These are phyloP conservation scores for Apis cerana DNA, from an alignment of 1,140 invertebrate species.

Conservation along the genomic window DNA sequence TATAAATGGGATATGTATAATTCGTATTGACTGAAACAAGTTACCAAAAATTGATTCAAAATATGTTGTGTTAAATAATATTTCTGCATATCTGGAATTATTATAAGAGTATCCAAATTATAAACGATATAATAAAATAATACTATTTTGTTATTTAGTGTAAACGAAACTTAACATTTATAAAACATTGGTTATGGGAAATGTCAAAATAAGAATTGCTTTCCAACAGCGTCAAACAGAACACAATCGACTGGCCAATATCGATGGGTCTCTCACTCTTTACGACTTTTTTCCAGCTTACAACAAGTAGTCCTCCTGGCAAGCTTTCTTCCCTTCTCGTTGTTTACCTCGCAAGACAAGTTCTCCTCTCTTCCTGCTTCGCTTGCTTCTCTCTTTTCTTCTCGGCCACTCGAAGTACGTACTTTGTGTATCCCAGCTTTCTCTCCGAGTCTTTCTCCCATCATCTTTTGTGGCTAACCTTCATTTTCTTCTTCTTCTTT, in stretches of 20 bases:
- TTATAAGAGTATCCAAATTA: too few relatives aligned
- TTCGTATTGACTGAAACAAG: too few relatives aligned
- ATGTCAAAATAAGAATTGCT: constrained; percentile 4
- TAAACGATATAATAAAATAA: too few relatives aligned
- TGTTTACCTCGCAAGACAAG: constrained; percentile 62
- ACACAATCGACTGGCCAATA: constrained; percentile 6
- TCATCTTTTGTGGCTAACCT: constrained; percentile 24
- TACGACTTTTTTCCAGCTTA: constrained; percentile 73
- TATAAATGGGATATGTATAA: too few relatives aligned
- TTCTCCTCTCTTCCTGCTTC: constrained; percentile 64
- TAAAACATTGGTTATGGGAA: background rate
- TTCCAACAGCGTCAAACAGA: constrained; percentile 20
- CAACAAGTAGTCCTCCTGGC: constrained; percentile 68
- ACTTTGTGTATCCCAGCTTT: constrained; percentile 43
- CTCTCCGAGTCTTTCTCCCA: background rate
- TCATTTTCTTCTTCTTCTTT: constrained; percentile 23
- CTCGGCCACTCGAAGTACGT: constrained; percentile 60
- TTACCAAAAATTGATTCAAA: too few relatives aligned
- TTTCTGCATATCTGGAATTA: too few relatives aligned
- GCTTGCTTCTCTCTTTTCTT: constrained; percentile 67
- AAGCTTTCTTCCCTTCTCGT: constrained; percentile 70
- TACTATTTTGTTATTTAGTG: too few relatives aligned
- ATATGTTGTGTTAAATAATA: too few relatives aligned
- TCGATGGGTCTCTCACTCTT: constrained; percentile 42
- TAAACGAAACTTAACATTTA: too few relatives aligned